Evolutionary conservation across 1,140 invertebrate species (phyloP), one percentile per base, ranked within the genome.

Genomic region (Oreohelix idahoensis): DNA sequence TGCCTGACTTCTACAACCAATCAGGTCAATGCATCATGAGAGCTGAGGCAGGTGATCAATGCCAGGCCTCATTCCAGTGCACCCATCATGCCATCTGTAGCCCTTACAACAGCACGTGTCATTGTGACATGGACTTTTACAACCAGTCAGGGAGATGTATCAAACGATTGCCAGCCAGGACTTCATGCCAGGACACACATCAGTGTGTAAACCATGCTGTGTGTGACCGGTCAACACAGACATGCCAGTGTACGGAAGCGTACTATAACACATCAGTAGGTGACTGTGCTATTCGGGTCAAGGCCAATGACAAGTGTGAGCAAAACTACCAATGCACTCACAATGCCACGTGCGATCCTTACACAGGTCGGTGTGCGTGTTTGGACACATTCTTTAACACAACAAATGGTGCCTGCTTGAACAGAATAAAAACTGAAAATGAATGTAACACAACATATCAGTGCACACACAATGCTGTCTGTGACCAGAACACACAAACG

Each of bases 131-230:
- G 35, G 80, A 78, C 38, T 84, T 73, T 58, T 84, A 79, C 80
- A 84, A 78, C 53, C 79, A 84, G 13, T 63, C 81, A 32, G 84
- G 79, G 4, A 81, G 49, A 17, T 84, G 84, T 42, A 17, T 66
- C 2, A 32, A 51, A 11, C 45, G 84, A 17, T n/a, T 58, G 0
- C 79, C 75, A 1, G 84, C 66, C 13, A 80, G 36, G 13, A 45
- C 71, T 0, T 35, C 74, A 36, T 84, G 84, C 42, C 51, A 58
- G 4, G 81, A 51, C 63, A 66, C 81, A 51, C 29, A 82, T 58
- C 84, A 84, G 76, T 84, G 84, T 35, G 76, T 70, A 15, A 63
- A 73, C 26, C 70, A 84, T 42, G 58, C 84, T 23, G 73, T 53
- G 2, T 84, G 84, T 36, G 81, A 80, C 5, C 73, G 71, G 39